Evolutionary conservation across 2,797 vertebrate genomes (phyloP), one percentile per base, ranked within the genome.

Genomic region (Onychomys arenicola): DNA sequence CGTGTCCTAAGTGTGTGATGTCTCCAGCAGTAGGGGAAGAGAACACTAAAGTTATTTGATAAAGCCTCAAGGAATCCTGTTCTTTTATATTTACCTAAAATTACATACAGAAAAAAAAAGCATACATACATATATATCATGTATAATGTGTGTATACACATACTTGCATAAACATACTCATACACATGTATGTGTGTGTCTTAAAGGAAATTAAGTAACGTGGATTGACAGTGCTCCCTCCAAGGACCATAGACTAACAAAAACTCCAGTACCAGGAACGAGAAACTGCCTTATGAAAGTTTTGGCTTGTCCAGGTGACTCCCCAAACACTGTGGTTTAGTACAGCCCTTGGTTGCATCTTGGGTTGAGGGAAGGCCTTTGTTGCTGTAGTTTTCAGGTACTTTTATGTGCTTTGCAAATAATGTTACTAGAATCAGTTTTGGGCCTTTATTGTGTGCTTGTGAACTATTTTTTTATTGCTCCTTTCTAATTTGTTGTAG

Each of bases 401-500:
- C 27, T 89, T 96, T 77, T 9, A 2, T 14, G 37, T 80, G 0
- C 86, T 96, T 94, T 85, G 57, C 40, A 96, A 77, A 21, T 23
- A 32, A 21, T 93, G 80, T 52, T 63, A 61, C 78, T 57, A 65
- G 46, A 57, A 12, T 59, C 13, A 37, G 3, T 93, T 96, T 14
- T 82, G 10, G 59, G 13, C 61, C 52, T 23, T 12, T 61, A 37
- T 0, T 63, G 9, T 89, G 0, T 84, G 2, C 37, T 89, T 90
- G 65, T 89, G 63, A 96, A 14, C 0, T 55, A 2, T 0, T 86
- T 91, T 95, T 96, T 14, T 25, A 92, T 89, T 55, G 90, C 63
- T 87, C 23, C 46, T 90, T 96, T 83, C 40, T 93, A 43, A 83
- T 87, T 93, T 97, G 73, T 95, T 71, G 37, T 97, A 99, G 99